These are phyloP conservation scores for Tribolium castaneum DNA, from an alignment of 1,140 invertebrate species.

Conservation along the genomic window DNA sequence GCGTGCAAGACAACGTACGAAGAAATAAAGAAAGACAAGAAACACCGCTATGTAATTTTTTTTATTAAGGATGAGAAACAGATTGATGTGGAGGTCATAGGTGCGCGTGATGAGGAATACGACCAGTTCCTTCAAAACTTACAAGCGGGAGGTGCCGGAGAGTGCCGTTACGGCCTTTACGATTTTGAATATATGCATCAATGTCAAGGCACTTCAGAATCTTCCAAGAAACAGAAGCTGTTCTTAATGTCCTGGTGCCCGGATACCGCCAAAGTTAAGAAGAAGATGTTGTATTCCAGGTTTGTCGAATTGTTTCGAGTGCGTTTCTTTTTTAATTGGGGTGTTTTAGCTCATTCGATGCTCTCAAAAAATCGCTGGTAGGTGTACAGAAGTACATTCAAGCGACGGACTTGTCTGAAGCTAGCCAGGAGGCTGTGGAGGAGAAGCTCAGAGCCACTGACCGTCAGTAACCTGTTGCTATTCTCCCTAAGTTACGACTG, in stretches of 20 bases:
- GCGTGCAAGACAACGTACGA: slow-evolving; percentile 95
- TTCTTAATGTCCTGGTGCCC: slow-evolving; percentile 98
- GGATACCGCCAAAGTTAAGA: slow-evolving; percentile 96
- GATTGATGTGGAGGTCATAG: slow-evolving; percentile 91
- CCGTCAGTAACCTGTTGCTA: slow-evolving; percentile 72
- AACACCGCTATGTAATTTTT: slow-evolving; percentile 96
- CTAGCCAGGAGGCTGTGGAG: slow-evolving; percentile 90
- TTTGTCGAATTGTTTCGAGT: slow-evolving; percentile 43
- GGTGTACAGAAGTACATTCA: slow-evolving; percentile 98
- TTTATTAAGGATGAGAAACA: slow-evolving; percentile 95
- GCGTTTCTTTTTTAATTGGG: background rate
- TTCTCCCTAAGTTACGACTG: slow-evolving; percentile 56
- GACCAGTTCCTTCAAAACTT: slow-evolving; percentile 91
- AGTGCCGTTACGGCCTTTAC: slow-evolving; percentile 95
- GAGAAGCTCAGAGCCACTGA: slow-evolving; percentile 92
- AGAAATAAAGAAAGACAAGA: slow-evolving; percentile 97
- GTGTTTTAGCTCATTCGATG: slow-evolving; percentile 87
- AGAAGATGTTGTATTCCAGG: slow-evolving; percentile 99
- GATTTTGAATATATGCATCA: slow-evolving; percentile 97
- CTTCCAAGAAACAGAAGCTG: slow-evolving; percentile 94
- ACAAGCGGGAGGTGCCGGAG: slow-evolving; percentile 87
- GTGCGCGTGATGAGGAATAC: slow-evolving; percentile 87
- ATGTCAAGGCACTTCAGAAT: slow-evolving; percentile 93
- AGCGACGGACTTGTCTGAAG: slow-evolving; percentile 91
- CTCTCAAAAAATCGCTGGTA: slow-evolving; percentile 93